Conservation (phyloP, 2,888 invertebrate species). For the Pollenia griseotomentosa region DNA sequence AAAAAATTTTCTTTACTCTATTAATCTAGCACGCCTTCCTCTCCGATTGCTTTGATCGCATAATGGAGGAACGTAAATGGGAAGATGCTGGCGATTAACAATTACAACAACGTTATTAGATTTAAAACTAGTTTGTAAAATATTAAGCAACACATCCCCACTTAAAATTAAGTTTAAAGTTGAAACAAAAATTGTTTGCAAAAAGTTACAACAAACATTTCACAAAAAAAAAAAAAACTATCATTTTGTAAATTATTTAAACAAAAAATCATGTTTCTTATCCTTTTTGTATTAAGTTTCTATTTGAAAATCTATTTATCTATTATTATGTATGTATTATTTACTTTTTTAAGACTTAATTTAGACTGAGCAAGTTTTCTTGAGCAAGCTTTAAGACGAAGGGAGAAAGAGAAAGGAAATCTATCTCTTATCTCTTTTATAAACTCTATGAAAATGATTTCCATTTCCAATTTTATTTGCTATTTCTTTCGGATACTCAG, state of each 20-base stretch:
- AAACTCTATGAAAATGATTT: too few species aligned
- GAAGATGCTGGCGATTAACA: slow-evolving; percentile 91
- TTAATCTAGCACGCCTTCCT: slow-evolving; percentile 81
- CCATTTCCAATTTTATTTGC: too few species aligned
- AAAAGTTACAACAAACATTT: slow-evolving; percentile 36
- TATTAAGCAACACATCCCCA: slow-evolving; percentile 5
- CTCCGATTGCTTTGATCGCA: slow-evolving; percentile 96
- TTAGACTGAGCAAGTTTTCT: background rate
- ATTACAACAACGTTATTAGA: slow-evolving; percentile 69
- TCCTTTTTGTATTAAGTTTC: slow-evolving; percentile 32
- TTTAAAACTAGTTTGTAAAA: slow-evolving; percentile 70
- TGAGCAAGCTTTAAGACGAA: too few species aligned
- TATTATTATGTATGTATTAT: background rate
- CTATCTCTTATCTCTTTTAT: too few species aligned
- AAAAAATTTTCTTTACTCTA: background rate
- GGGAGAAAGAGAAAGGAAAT: too few species aligned
- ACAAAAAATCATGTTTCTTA: slow-evolving; percentile 20
- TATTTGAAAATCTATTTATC: slow-evolving; percentile 44
- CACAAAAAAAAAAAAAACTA: slow-evolving; percentile 33
- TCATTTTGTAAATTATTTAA: slow-evolving; percentile 66
- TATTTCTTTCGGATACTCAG: too few species aligned
- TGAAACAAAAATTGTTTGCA: slow-evolving; percentile 41
- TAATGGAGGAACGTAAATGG: slow-evolving; percentile 96
- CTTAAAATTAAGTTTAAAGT: slow-evolving; percentile 69
- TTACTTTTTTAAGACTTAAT: background rate